These are phyloP conservation scores for Selenia dentaria DNA, from an alignment of 2,888 invertebrate species.

Conservation along the genomic window DNA sequence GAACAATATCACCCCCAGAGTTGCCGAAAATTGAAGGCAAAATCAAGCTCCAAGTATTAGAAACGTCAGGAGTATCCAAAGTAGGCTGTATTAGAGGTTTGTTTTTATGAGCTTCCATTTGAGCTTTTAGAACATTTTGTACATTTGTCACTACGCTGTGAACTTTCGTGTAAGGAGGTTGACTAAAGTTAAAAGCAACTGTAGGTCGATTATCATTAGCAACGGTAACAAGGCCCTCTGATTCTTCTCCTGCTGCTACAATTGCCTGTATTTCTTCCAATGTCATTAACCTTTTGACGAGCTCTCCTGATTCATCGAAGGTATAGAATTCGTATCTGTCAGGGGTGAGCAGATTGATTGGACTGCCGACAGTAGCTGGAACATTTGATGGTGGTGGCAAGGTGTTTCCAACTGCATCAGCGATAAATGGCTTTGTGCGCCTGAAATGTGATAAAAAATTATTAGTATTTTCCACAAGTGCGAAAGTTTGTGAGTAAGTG, in stretches of 20 bases:
- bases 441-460: constrained; percentile 59
- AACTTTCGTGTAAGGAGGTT: constrained; percentile 87
- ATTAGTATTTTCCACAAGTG: no score
- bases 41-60: constrained; percentile 92
- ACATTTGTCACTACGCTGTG: constrained; percentile 93
- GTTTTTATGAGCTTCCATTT: constrained; percentile 87
- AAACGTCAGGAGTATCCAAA: constrained; percentile 89
- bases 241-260: constrained; percentile 92
- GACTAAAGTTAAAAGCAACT: constrained; percentile 74
- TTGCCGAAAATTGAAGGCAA: constrained; percentile 92
- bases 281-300: constrained; percentile 93
- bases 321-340: constrained; percentile 95
- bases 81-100: constrained; percentile 70
- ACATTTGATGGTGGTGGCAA: constrained; percentile 85
- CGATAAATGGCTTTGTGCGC: constrained; percentile 83
- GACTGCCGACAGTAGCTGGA: constrained; percentile 89
- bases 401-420: constrained; percentile 88
- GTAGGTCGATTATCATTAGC: constrained; percentile 77
- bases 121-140: constrained; percentile 92
- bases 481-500: no score
- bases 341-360: constrained; percentile 91
- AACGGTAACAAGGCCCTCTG: constrained; percentile 82
- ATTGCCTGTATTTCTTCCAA: constrained; percentile 93
- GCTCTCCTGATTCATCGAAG: constrained; percentile 92
- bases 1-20: constrained; percentile 85